Percentiles rank a stretch among this genome's conserved stretches.
These are phyloP conservation scores for Drymonia ruficornis DNA, from an alignment of 2,888 invertebrate genomes.

Conservation along the genomic window DNA sequence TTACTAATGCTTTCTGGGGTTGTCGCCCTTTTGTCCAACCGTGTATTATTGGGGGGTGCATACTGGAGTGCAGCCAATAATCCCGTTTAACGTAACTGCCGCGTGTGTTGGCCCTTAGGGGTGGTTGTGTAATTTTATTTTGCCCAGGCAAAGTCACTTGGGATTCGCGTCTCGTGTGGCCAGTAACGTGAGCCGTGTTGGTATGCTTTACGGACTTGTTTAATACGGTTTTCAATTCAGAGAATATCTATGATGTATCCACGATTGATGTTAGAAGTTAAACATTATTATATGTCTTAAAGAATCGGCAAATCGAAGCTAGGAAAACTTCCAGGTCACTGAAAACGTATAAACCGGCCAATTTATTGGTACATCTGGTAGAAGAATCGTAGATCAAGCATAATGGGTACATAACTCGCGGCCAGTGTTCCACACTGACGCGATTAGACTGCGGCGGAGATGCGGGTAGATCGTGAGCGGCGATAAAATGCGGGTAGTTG, in stretches of 20 bases:
- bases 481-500: constrained; percentile 70
- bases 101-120: constrained; percentile 60
- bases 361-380: constrained; percentile 58
- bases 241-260: background rate
- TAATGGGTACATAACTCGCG: constrained; percentile 72
- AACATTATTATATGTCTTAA: no score
- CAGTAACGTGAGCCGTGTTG: constrained; percentile 52
- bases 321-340: constrained; percentile 21
- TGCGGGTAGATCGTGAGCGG: constrained; percentile 68
- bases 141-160: constrained; percentile 50
- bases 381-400: constrained; percentile 59
- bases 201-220: constrained; percentile 28
- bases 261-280: no score
- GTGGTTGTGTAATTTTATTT: constrained; percentile 72
- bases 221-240: constrained; percentile 12
- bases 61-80: constrained; percentile 75
- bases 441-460: constrained; percentile 65
- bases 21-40: constrained; percentile 64
- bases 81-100: constrained; percentile 71
- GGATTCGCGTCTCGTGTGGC: constrained; percentile 52
- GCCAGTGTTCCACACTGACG: constrained; percentile 65
- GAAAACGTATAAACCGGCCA: constrained; percentile 21
- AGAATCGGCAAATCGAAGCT: background rate
- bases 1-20: constrained; percentile 65
- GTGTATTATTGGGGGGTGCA: constrained; percentile 69